Base-by-base conservation (phyloP, 2,888 invertebrate genomes). In the Heliconius aoede region DNA sequence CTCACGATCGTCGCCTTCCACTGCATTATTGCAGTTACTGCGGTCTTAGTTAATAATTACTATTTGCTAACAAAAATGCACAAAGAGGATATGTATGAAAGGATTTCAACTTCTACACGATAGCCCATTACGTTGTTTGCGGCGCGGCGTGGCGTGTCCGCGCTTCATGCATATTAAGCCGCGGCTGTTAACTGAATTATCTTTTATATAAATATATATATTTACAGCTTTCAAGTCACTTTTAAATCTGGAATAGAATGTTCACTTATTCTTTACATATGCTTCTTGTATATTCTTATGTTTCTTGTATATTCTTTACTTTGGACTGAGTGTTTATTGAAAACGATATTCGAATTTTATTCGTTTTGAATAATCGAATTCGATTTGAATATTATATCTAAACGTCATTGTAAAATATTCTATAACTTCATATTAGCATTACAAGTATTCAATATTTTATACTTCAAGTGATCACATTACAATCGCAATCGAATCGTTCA, bases 401-500 rank as follows among this genome's bases (percentile, higher is more conserved):
- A 1, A 36, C 46, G 4, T 46, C 4, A 46, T 46, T 46, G 13
- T 7, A 21, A 55, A 21, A 55, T 21, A 61, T 30, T 72, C 55
- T 64, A 62, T 71, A 71, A 32, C 71, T 30, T 71, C 24, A 64
- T 15, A 32, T 65, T n/a, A 67, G 72, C 46, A 13, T 46, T 46
- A 55, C 8, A 55, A 55, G n/a, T 8, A 4, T 55, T 55, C 55
- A 18, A 46, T 46, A 24, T 58, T n/a, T 67, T 40, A 18, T 21
- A 76, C 40, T 28, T 61, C 26, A 18, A 21, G n/a, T n/a, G 73
- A 68, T 61, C 55, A 64, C 72, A 60, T 68, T 68, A 36, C 60
- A 73, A 76, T 62, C 73, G 62, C 73, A 69, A 61, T 46, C 67
- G 76, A 28, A 26, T 60, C 60, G 24, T 60, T 28, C 15, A 60